Evolutionary conservation across 1,140 invertebrate genomes (phyloP).

Genomic region (Drosophila athabasca): DNA sequence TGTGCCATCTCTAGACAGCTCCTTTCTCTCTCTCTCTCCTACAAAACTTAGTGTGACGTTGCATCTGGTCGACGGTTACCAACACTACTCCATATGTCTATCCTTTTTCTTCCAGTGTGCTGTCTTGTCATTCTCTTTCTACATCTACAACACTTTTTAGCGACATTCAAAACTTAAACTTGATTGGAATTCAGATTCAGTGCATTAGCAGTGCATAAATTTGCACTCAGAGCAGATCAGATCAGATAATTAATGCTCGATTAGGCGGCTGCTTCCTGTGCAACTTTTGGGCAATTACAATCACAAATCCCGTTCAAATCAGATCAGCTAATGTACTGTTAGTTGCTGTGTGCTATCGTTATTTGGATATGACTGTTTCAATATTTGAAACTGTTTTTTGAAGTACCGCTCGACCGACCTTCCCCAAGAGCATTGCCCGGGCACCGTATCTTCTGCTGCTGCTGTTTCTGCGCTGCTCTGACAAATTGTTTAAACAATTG

Average conservation of each 20-base stretch:
- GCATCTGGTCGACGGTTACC: no score
- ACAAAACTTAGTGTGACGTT: no score
- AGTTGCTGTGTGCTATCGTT: constrained; percentile 8
- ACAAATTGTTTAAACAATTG: constrained; percentile 67
- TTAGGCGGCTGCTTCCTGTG: constrained; percentile 40
- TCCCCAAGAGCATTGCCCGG: constrained; percentile 57
- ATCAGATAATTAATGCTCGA: constrained; percentile 25
- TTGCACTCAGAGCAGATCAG: constrained; percentile 2
- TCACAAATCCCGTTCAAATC: constrained; percentile 9
- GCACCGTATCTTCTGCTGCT: constrained; percentile 1
- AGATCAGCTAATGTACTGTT: constrained; percentile 28
- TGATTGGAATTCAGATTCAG: neutral
- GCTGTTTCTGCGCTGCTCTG: constrained; percentile 46
- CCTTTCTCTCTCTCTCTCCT: no score
- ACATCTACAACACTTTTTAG: no score
- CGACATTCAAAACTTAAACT: neutral
- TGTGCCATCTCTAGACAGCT: no score
- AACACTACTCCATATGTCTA: no score
- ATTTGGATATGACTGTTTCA: constrained; percentile 17
- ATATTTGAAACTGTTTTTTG: constrained; percentile 23
- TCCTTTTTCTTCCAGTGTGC: no score
- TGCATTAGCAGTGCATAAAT: constrained; percentile 21
- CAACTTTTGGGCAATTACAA: constrained; percentile 9
- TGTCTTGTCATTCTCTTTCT: no score
- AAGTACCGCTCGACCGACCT: constrained; percentile 50